Base-by-base conservation (phyloP, 2,113 vertebrate species). In the Platycercus adscitus region DNA sequence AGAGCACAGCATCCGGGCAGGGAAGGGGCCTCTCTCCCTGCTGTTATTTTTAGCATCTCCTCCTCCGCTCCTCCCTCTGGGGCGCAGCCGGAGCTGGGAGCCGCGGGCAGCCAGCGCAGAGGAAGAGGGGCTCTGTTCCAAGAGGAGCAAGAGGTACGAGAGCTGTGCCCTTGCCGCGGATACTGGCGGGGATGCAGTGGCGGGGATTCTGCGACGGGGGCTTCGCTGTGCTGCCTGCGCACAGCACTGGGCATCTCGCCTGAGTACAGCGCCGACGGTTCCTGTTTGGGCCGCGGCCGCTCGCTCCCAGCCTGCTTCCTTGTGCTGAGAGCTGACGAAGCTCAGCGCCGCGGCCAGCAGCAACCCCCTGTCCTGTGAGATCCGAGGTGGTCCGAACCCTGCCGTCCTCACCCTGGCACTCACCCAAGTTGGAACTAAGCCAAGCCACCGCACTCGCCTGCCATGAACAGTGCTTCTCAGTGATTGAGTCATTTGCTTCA, bases 401-500 rank as follows among this genome's bases (percentile, higher is more conserved):
- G 35, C 39, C 28, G 37, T 31, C 46, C 68, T 20, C 9, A 0
- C 35, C 2, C 0, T 50, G 50, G 35, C 56, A 15, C 44, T 43
- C 46, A 23, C n/a, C 44, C 49, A 6, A 24, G 29, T 37, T 26
- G 78, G 72, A 28, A 7, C 24, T 9, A 2, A 10, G 53, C 70
- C 80, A n/a, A 4, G 18, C 39, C 8, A 1, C 76, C 5, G 35
- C 4, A 0, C 41, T 44, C 15, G 1, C n/a, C 5, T 49, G 2
- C 21, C 11, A 0, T 6, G 47, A 55, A 4, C 64, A 3, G 1
- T 15, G 13, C 37, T 56, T 39, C 81, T 64, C 11, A 0, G 33
- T 10, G 63, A 16, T n/a, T 46, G 46, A n/a, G 11, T 18, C 47
- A 1, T 1, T 63, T 52, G 3, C 44, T 68, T 60, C 21, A 24